Percentiles rank a stretch among this genome's conserved stretches.
Evolutionary conservation across 2,888 invertebrate genomes (phyloP).

Genomic region (Catocala nupta): DNA sequence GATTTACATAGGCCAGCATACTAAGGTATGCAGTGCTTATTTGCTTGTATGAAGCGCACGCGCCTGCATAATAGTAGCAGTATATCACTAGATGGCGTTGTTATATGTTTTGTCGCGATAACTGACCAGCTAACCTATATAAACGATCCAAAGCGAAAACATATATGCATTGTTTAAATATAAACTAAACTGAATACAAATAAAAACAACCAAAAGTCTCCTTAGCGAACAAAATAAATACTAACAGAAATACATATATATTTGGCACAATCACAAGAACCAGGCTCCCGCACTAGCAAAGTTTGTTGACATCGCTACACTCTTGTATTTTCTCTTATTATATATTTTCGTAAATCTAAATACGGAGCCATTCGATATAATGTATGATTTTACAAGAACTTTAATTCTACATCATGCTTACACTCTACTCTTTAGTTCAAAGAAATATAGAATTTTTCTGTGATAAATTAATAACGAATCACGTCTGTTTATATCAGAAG

Average conservation of each 20-base stretch:
- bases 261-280: conserved; percentile 35
- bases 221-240: not conserved
- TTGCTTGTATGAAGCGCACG: no score
- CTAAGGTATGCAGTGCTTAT: no score
- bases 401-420: conserved; percentile 13
- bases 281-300: conserved; percentile 33
- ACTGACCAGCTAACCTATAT: no score
- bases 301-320: conserved; percentile 51
- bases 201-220: no score
- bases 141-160: no score
- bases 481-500: no score
- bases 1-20: no score
- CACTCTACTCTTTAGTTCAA: conserved; percentile 8
- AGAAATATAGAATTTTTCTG: not conserved
- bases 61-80: no score
- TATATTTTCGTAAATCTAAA: conserved; percentile 42
- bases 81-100: no score
- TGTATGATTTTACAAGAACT: conserved; percentile 23
- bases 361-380: conserved; percentile 37
- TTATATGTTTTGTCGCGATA: no score
- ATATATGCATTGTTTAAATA: no score
- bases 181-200: no score
- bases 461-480: not conserved
- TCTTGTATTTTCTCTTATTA: conserved; percentile 40
- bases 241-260: conserved; percentile 9